Conservation (phyloP, 37 sponge, comb jelly and placozoan species). For the Cliona cf. orientalis region DNA sequence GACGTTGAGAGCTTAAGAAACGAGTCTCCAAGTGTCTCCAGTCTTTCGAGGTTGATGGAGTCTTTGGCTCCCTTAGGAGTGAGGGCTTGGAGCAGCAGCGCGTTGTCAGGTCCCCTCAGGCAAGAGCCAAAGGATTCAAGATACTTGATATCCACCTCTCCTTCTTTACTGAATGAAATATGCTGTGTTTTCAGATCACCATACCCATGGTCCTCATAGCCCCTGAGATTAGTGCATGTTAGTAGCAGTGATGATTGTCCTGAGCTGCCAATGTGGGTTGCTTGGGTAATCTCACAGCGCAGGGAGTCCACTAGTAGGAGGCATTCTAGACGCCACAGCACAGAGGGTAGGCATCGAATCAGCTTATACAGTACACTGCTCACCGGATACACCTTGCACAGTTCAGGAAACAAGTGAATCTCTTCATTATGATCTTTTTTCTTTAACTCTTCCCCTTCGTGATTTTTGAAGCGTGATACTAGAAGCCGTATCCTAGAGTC, state of each 20-base stretch:
- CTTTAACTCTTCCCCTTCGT: conserved; percentile 41
- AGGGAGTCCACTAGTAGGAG: conserved; percentile 70
- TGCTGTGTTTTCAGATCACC: conserved; percentile 15
- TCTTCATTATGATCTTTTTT: background rate
- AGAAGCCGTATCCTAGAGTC: conserved; percentile 46
- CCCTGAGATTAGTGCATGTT: conserved; percentile 36
- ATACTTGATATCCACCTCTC: conserved; percentile 5
- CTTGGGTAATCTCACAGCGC: conserved; percentile 1
- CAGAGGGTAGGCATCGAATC: conserved; percentile 77
- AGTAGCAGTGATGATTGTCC: conserved; percentile 3
- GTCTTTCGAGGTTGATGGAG: conserved; percentile 83
- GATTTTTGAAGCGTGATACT: conserved; percentile 55
- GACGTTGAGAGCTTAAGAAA: conserved; percentile 89
- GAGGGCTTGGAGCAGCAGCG: conserved; percentile 78
- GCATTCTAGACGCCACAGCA: conserved; percentile 88
- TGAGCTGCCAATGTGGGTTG: conserved; percentile 47
- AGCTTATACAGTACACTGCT: conserved; percentile 61
- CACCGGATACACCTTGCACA: conserved; percentile 66
- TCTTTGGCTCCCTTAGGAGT: conserved; percentile 79
- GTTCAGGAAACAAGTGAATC: conserved; percentile 61
- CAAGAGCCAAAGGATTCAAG: background rate
- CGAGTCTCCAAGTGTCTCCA: conserved; percentile 93
- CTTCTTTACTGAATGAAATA: background rate
- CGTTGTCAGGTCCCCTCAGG: conserved; percentile 55
- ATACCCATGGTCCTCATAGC: conserved; percentile 56